Percentiles rank a stretch among this genome's conserved stretches.
Evolutionary conservation across 1,140 invertebrate genomes (phyloP).

Genomic region (Choristoneura fumiferana): DNA sequence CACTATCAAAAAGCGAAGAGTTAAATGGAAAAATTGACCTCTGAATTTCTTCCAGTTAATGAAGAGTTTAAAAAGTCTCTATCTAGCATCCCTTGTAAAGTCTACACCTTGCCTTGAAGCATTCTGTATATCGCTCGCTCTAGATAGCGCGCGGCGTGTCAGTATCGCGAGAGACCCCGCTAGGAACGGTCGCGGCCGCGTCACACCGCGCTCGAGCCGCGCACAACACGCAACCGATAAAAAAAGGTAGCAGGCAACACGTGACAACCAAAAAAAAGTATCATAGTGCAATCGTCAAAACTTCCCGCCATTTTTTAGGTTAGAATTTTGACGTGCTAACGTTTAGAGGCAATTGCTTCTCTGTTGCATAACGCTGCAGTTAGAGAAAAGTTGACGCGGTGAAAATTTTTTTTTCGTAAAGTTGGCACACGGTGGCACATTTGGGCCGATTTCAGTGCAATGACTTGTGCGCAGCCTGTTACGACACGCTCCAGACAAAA

Average conservation of each 20-base stretch:
- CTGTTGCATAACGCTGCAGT: slow-evolving; percentile 15
- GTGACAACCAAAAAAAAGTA: slow-evolving; percentile 48
- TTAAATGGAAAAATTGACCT: too few relatives aligned
- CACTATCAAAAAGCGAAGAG: too few relatives aligned
- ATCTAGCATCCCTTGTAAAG: too few relatives aligned
- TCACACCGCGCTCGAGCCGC: slow-evolving; percentile 32
- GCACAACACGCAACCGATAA: slow-evolving; percentile 37
- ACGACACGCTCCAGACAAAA: slow-evolving; percentile 50
- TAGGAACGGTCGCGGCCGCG: slow-evolving; percentile 47
- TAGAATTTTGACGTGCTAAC: slow-evolving; percentile 53
- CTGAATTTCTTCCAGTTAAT: too few relatives aligned
- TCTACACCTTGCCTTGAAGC: too few relatives aligned
- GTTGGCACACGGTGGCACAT: slow-evolving; percentile 31
- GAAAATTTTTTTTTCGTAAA: slow-evolving; percentile 46
- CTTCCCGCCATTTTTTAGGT: slow-evolving; percentile 41
- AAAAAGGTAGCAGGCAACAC: slow-evolving; percentile 32
- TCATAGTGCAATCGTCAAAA: slow-evolving; percentile 45
- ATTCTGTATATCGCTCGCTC: slow-evolving; percentile 37
- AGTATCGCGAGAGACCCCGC: slow-evolving; percentile 57
- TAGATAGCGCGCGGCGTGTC: slow-evolving; percentile 39
- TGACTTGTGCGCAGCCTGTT: slow-evolving; percentile 36
- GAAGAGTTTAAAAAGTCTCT: too few relatives aligned
- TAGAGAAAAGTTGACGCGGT: slow-evolving; percentile 25
- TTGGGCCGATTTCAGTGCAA: slow-evolving; percentile 49
- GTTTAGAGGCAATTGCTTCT: slow-evolving; percentile 37